Evolutionary conservation across 2,113 vertebrate species (phyloP), one percentile per base, ranked within the genome.

Genomic region (Picathartes gymnocephalus): DNA sequence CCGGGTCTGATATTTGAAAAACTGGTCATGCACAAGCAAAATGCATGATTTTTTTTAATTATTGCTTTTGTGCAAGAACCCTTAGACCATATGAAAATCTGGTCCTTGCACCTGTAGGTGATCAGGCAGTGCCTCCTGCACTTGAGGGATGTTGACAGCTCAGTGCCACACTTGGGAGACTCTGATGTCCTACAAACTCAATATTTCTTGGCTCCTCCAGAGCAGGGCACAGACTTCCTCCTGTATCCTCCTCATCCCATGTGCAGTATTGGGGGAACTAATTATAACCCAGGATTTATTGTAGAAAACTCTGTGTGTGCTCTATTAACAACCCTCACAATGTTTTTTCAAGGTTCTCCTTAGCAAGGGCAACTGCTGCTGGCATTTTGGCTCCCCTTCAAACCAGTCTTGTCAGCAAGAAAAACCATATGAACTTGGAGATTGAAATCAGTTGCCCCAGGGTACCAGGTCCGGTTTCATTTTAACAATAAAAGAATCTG

Each of bases 371-470:
- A 96, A 84, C 30, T 71, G 96, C 96, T 25, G 27, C 72, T 93
- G 94, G 97, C 85, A 6, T 94, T 96, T 94, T 97, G 97, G 97
- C 95, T 96, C 53, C 81, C 84, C 95, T 97, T 97, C 97, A 97
- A 97, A 95, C 94, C 94, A 94, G 92, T 96, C 95, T 95, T 97
- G 95, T 96, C 96, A 96, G 96, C 93, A 97, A 96, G 96, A 96
- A 96, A 96, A 97, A 93, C 94, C 94, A 91, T 96, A 96, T 83
- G 94, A 96, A 96, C 86, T 27, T 92, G 88, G 96, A 97, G 95
- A 97, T 97, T 97, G 90, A 96, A 97, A 97, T 97, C 97, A 96
- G 76, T 96, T 97, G 97, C 97, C 95, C 79, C 93, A 93, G 95
- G 95, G 96, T 89, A 93, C 92, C 92, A 90, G 95, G 95, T 97